phyloP scores from a whole-genome alignment of 2,888 invertebrate genomes.

The Selenia dentaria region DNA sequence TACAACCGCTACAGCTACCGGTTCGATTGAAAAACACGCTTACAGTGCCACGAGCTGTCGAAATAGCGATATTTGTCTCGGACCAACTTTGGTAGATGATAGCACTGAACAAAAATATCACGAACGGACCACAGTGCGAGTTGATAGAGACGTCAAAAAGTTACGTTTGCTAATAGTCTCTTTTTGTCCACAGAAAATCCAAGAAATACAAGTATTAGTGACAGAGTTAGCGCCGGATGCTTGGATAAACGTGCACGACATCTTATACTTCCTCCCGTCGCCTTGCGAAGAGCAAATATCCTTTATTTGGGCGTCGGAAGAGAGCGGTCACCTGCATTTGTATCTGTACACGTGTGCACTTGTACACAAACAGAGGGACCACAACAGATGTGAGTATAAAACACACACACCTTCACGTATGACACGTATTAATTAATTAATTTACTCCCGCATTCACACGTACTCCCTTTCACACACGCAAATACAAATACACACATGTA shows the following conservation, averaged over 20 bases:
- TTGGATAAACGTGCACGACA: constrained; percentile 98
- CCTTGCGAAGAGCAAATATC: constrained; percentile 63
- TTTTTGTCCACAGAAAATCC: constrained; percentile 44
- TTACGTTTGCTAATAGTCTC: no score
- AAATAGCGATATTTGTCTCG: no score
- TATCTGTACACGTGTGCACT: constrained; percentile 90
- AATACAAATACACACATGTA: no score
- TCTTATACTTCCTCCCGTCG: constrained; percentile 92
- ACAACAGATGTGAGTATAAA: constrained; percentile 16
- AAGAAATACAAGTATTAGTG: constrained; percentile 65
- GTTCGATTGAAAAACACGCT: no score
- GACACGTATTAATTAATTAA: no score
- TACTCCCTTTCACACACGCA: neutral
- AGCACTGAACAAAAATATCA: no score
- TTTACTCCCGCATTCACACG: neutral
- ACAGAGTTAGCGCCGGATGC: constrained; percentile 86
- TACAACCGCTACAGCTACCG: no score
- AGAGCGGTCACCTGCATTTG: constrained; percentile 94
- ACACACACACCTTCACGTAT: neutral
- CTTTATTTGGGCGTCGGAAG: constrained; percentile 97
- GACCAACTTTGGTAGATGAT: no score
- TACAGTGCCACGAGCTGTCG: no score
- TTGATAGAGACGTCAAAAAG: no score
- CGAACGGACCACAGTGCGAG: no score
- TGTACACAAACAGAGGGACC: constrained; percentile 17